A percentile compares a stretch with the other conserved stretches of the same genome.
phyloP scores from a whole-genome alignment of 2,888 invertebrate species.

The Seladonia tumulorum region DNA sequence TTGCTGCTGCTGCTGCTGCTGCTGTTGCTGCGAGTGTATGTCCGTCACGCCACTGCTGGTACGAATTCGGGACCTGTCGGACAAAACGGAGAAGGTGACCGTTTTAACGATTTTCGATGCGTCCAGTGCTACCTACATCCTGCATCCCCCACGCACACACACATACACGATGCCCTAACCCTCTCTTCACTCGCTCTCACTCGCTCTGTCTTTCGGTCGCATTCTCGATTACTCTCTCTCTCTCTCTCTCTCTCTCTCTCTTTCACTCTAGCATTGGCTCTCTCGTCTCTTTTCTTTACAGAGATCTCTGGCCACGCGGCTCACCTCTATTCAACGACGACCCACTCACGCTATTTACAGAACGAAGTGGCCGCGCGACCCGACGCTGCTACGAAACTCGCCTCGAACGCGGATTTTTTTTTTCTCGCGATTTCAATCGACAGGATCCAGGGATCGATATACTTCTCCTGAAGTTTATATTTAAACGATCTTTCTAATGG shows the following conservation, averaged over 20 bases:
- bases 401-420: slow-evolving; percentile 17
- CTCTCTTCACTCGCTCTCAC: not conserved
- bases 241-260: not conserved
- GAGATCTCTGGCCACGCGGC: slow-evolving; percentile 15
- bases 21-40: slow-evolving; percentile 88
- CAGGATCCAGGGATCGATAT: not conserved
- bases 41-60: slow-evolving; percentile 93
- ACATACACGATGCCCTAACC: not conserved
- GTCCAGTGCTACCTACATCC: not conserved
- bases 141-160: not conserved
- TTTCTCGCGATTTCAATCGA: not conserved
- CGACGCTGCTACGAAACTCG: slow-evolving; percentile 29
- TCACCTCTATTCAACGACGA: slow-evolving; percentile 37
- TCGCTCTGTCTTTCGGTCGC: not conserved
- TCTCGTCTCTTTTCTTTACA: not conserved
- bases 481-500: not conserved
- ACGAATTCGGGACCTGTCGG: slow-evolving; percentile 91
- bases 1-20: slow-evolving; percentile 86
- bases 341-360: slow-evolving; percentile 38
- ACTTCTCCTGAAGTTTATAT: not conserved
- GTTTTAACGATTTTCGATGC: slow-evolving; percentile 54
- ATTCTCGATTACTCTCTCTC: not conserved
- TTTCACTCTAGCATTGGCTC: not conserved
- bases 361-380: slow-evolving; percentile 17
- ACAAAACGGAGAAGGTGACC: slow-evolving; percentile 66